These are phyloP conservation scores for Tenualosa ilisha DNA, from an alignment of 2,797 vertebrate genomes.

Conservation along the genomic window DNA sequence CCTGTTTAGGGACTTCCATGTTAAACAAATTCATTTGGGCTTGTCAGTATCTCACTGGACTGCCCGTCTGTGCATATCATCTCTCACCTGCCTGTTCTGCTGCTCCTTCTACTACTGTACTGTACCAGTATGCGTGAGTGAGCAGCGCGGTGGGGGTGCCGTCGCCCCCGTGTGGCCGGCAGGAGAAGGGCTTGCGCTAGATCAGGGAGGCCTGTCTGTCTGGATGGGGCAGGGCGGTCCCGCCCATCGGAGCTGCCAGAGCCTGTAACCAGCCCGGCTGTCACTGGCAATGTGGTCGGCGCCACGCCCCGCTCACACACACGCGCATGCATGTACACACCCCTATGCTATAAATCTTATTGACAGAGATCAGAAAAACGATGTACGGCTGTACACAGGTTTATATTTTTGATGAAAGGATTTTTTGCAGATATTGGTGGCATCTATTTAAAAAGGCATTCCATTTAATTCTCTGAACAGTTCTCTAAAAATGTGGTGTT, in stretches of 20 bases:
- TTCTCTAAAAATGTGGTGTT: background rate
- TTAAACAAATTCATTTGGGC: background rate
- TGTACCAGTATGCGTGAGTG: background rate
- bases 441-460: background rate
- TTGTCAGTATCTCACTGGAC: background rate
- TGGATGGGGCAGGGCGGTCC: slow-evolving; percentile 37
- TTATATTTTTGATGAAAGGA: background rate
- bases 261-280: slow-evolving; percentile 34
- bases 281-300: slow-evolving; percentile 13
- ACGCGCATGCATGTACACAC: background rate
- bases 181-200: background rate
- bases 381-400: background rate
- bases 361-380: background rate
- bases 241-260: slow-evolving; percentile 36
- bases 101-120: background rate
- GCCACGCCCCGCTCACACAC: slow-evolving; percentile 41
- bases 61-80: background rate
- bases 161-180: slow-evolving; percentile 42
- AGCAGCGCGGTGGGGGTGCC: background rate
- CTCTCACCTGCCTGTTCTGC: background rate
- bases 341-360: background rate
- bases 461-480: background rate
- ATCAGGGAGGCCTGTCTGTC: slow-evolving; percentile 31
- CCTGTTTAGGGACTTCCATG: background rate
- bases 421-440: background rate